Percentiles rank a stretch among this genome's conserved stretches.
Evolutionary conservation across 2,797 vertebrate genomes (phyloP).

Genomic region (Helostoma temminkii): DNA sequence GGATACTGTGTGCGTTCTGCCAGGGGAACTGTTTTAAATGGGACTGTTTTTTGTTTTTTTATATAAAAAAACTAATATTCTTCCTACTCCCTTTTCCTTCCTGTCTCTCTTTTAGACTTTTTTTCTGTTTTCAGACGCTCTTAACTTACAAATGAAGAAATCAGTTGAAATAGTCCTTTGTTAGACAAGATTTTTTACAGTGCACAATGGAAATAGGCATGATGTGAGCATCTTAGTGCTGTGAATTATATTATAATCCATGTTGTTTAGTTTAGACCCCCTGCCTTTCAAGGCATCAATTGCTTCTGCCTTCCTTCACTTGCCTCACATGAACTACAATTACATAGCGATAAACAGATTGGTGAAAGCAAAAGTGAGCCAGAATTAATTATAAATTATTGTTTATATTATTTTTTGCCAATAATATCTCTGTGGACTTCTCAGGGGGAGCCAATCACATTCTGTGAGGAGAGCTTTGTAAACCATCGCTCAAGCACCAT

Average conservation of each 20-base stretch:
- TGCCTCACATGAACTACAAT: conserved; percentile 21
- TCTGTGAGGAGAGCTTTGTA: conserved; percentile 95
- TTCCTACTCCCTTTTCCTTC: conserved; percentile 43
- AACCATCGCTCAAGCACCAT: conserved; percentile 93
- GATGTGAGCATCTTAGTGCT: not conserved
- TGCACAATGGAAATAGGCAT: conserved; percentile 3
- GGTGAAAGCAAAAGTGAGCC: conserved; percentile 23
- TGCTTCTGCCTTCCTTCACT: conserved; percentile 26
- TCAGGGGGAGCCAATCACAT: conserved; percentile 95
- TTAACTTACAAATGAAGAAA: conserved; percentile 66
- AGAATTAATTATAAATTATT: conserved; percentile 21
- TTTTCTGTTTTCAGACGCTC: conserved; percentile 31
- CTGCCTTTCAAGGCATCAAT: conserved; percentile 24
- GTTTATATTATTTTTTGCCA: conserved; percentile 25
- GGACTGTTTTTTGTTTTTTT: conserved; percentile 27
- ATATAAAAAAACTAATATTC: conserved; percentile 5
- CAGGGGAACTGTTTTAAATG: conserved; percentile 54
- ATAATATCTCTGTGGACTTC: conserved; percentile 39
- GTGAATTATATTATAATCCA: conserved; percentile 13
- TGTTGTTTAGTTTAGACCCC: conserved; percentile 30
- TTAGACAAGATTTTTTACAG: conserved; percentile 7
- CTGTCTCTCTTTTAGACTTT: conserved; percentile 27
- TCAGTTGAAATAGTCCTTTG: conserved; percentile 47
- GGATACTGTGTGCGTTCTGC: conserved; percentile 41
- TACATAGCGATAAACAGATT: conserved; percentile 39